Conservation (phyloP, 2,888 invertebrate genomes). For the Pterostichus madidus region DNA sequence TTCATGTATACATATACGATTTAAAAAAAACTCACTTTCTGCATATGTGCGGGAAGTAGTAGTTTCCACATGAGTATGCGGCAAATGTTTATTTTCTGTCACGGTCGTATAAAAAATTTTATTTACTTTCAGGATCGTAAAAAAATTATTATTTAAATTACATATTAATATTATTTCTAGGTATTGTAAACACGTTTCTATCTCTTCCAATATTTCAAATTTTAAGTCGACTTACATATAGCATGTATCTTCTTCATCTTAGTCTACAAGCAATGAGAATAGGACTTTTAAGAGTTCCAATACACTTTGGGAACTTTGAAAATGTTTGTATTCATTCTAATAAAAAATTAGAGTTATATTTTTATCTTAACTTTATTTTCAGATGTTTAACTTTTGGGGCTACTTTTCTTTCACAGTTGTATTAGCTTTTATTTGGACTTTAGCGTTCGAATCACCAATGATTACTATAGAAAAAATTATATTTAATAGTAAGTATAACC, state of each 20-base stretch:
- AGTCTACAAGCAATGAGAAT: conserved; percentile 72
- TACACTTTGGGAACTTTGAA: conserved; percentile 71
- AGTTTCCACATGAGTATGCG: no score
- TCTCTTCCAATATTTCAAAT: conserved; percentile 79
- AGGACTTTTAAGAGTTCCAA: conserved; percentile 69
- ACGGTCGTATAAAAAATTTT: background rate
- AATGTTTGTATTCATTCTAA: conserved; percentile 70
- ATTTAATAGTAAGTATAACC: conserved; percentile 38
- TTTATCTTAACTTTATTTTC: conserved; percentile 9
- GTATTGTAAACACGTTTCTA: conserved; percentile 79
- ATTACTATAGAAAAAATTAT: conserved; percentile 75
- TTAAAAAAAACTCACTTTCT: no score
- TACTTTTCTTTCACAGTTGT: conserved; percentile 70
- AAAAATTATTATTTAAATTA: background rate
- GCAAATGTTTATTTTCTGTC: background rate
- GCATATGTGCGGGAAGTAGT: no score
- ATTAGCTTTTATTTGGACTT: conserved; percentile 74
- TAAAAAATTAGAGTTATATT: background rate
- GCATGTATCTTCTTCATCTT: conserved; percentile 79
- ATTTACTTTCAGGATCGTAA: background rate
- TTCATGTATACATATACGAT: no score
- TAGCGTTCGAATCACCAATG: conserved; percentile 77
- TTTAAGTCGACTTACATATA: conserved; percentile 79
- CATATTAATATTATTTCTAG: conserved; percentile 71
- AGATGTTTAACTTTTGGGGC: conserved; percentile 60